Percentiles rank a stretch among this genome's conserved stretches.
Evolutionary conservation across 1,140 invertebrate species (phyloP).

Genomic region (Trichogramma pretiosum): DNA sequence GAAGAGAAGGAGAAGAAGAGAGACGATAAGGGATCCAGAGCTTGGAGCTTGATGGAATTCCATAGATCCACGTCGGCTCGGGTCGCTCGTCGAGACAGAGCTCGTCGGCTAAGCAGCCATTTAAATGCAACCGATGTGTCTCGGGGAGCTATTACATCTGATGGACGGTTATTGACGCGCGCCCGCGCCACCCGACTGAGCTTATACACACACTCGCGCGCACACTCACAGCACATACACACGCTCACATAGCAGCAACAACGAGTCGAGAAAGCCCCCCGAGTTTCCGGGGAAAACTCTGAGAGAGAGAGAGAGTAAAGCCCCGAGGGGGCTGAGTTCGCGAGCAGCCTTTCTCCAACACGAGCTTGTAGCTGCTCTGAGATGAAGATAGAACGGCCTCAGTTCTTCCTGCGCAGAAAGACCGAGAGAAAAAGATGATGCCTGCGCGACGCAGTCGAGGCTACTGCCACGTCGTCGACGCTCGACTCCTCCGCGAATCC

Average conservation of each 20-base stretch:
- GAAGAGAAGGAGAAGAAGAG: conserved; percentile 14
- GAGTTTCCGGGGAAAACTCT: no score
- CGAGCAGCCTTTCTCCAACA: conserved; percentile 5
- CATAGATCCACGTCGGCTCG: conserved; percentile 44
- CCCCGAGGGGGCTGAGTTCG: conserved; percentile 30
- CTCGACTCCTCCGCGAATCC: no score
- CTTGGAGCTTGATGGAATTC: conserved; percentile 43
- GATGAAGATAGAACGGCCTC: conserved; percentile 15
- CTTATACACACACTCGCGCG: conserved; percentile 9
- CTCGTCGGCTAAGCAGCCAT: conserved; percentile 48
- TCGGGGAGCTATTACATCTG: conserved; percentile 48
- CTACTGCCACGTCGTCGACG: conserved; percentile 8
- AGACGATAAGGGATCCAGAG: background rate
- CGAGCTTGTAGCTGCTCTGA: conserved; percentile 24
- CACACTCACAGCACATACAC: conserved; percentile 10
- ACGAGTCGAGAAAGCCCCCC: no score
- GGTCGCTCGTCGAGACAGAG: conserved; percentile 40
- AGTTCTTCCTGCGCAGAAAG: no score
- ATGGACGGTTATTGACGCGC: conserved; percentile 47
- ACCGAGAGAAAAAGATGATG: background rate
- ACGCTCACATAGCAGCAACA: conserved; percentile 21
- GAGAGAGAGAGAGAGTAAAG: no score
- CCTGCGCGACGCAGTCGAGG: no score
- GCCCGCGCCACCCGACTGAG: conserved; percentile 21
- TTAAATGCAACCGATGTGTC: conserved; percentile 50